Base-by-base conservation (phyloP, 2,113 vertebrate species). In the Tympanuchus pallidicinctus region DNA sequence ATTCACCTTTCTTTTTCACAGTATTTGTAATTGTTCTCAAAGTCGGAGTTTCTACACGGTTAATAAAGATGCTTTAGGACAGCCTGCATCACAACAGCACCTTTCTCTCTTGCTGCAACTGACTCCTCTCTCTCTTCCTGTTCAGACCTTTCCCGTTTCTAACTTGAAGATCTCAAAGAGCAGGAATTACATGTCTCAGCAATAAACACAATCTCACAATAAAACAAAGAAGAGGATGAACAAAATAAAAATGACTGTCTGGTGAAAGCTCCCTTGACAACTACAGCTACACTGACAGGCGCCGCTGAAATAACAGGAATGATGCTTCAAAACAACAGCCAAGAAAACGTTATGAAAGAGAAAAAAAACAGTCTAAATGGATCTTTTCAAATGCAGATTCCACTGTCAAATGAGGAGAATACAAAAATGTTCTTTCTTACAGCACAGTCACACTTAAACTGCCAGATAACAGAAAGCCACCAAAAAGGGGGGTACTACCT, bases 301-400 rank as follows among this genome's bases (percentile, higher is more conserved):
- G 65, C 93, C 89, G 84, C 82, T 91, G 88, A 95, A 97, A 96
- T 95, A 95, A 96, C 60, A 96, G 66, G 56, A 93, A 77, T 12
- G 84, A 94, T 94, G 91, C 93, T 92, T 92, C 94, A 90, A 95
- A 92, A 96, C 82, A 96, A 93, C 76, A 93, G 89, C 91, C 96
- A 95, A 92, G 89, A 93, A 86, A 73, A 88, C 22, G 45, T 95
- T 95, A 94, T 86, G 92, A 95, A 96, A 95, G 89, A 90, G 83
- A 22, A 81, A 85, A 75, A 89, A 75, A 90, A 89, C 74, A 95
- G 36, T 66, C 54, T 90, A 94, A 93, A 91, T 60, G 86, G 70
- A 83, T 76, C 92, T 92, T 91, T 96, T 96, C 95, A 96, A 95
- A 95, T 88, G 90, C 65, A 96, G 85, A 94, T 95, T 88, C 57